phyloP scores from a whole-genome alignment of 2,888 invertebrate genomes.

The Macaria liturata region DNA sequence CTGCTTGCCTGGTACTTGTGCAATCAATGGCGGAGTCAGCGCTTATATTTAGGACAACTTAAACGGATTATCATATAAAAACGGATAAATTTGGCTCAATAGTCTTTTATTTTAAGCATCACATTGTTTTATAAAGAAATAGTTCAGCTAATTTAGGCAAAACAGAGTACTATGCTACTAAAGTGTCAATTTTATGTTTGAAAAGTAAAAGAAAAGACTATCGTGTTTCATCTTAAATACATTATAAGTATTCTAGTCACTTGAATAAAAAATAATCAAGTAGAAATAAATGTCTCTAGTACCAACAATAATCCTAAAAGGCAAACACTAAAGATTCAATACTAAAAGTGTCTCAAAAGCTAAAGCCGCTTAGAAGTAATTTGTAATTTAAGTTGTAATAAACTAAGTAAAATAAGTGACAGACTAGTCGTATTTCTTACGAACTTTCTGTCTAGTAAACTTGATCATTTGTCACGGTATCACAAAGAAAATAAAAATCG shows the following conservation, averaged over 20 bases:
- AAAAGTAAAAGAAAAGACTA: no score
- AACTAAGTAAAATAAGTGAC: conserved; percentile 6
- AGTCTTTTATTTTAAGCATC: no score
- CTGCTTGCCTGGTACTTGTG: conserved; percentile 43
- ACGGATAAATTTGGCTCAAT: no score
- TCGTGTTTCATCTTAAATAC: no score
- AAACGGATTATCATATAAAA: no score
- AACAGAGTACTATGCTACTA: no score
- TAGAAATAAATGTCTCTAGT: conserved; percentile 2
- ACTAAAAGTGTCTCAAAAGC: conserved; percentile 13
- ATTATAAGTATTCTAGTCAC: no score
- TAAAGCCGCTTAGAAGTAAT: conserved; percentile 15
- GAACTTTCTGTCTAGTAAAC: not conserved
- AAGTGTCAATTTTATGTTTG: no score
- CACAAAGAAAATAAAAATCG: no score
- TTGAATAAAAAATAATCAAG: not conserved
- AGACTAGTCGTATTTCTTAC: conserved; percentile 1
- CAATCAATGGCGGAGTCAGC: conserved; percentile 21
- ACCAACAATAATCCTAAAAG: conserved; percentile 9
- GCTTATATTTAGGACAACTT: conserved; percentile 1
- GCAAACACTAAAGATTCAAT: conserved; percentile 9
- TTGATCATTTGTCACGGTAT: not conserved
- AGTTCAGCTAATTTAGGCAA: no score
- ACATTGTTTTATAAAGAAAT: no score
- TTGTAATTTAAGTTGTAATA: conserved; percentile 11